Percentiles rank a stretch among this genome's conserved stretches.
These are phyloP conservation scores for Ligdia adustata DNA, from an alignment of 2,888 invertebrate genomes.

Conservation along the genomic window DNA sequence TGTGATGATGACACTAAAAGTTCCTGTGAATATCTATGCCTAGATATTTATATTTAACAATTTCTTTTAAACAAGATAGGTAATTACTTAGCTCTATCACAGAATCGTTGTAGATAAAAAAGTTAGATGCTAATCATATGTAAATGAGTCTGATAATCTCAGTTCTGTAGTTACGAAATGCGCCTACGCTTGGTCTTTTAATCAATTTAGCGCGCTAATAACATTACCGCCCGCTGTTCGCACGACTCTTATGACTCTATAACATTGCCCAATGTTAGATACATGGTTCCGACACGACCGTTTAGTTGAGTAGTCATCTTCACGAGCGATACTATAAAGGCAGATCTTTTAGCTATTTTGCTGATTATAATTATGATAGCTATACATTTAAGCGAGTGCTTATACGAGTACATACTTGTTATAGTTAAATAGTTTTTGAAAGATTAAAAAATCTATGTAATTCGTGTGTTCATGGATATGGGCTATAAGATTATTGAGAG, in stretches of 20 bases:
- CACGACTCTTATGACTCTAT: constrained; percentile 54
- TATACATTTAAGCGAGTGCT: too few relatives aligned
- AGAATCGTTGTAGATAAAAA: constrained; percentile 14
- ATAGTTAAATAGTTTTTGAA: too few relatives aligned
- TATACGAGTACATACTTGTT: too few relatives aligned
- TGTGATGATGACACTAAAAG: too few relatives aligned
- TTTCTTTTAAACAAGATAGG: not conserved
- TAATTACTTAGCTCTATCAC: constrained; percentile 29
- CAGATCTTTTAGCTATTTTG: too few relatives aligned
- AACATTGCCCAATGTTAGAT: constrained; percentile 42
- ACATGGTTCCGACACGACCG: constrained; percentile 14
- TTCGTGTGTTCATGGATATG: too few relatives aligned
- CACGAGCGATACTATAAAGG: not conserved
- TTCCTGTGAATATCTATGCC: too few relatives aligned
- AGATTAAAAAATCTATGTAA: too few relatives aligned
- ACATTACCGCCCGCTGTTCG: constrained; percentile 56
- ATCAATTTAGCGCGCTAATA: constrained; percentile 69
- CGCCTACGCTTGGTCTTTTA: constrained; percentile 41
- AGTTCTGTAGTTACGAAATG: constrained; percentile 38
- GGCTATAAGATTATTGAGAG: too few relatives aligned
- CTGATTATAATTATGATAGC: too few relatives aligned
- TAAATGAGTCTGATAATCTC: constrained; percentile 31
- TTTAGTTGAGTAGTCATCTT: not conserved
- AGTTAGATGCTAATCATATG: constrained; percentile 31
- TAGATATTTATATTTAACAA: too few relatives aligned